Base-by-base conservation (phyloP, 2,797 vertebrate genomes). In the Molossus alvarezi region DNA sequence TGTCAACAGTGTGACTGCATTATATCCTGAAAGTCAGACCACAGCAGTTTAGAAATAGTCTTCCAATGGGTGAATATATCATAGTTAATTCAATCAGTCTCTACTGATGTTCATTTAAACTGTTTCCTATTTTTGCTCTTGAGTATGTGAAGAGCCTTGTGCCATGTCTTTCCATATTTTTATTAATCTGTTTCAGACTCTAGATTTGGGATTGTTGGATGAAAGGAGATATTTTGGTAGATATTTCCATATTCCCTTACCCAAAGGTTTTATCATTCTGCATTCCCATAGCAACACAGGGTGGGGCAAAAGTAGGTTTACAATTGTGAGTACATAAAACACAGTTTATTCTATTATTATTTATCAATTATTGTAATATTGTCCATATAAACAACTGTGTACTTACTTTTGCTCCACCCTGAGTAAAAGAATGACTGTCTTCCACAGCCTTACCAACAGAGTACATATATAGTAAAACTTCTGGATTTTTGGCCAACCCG, bases 231-330 rank as follows among this genome's bases (percentile, higher is more conserved):
- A 57, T 77, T 94, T 93, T 83, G 48, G 72, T 45, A 72, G 69
- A 3, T 72, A 87, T 87, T 64, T 88, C 33, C 48, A 20, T 53
- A 33, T 73, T 60, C 51, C 6, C 2, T 4, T 41, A 41, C 15
- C 41, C 10, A 5, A 91, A 69, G 55, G 21, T 60, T 71, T 95
- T 81, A 73, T 85, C 53, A 92, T 84, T 90, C 89, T 81, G 29
- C 67, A 55, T 85, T 86, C 27, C 27, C 41, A 71, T 6, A 75
- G 75, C 13, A 83, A 87, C 12, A 15, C 7, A 80, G 11, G 4
- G 33, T 80, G n/a, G 13, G 55, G 12, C 21, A 58, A 58, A 80
- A 17, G n/a, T 58, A 58, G 55, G 55, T 80, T 80, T 58, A 37
- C 21, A 80, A 21, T 37, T 58, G n/a, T 58, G 51, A 77, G 53